Evolutionary conservation across 1,140 invertebrate species (phyloP).

Genomic region (Heterodera schachtii): DNA sequence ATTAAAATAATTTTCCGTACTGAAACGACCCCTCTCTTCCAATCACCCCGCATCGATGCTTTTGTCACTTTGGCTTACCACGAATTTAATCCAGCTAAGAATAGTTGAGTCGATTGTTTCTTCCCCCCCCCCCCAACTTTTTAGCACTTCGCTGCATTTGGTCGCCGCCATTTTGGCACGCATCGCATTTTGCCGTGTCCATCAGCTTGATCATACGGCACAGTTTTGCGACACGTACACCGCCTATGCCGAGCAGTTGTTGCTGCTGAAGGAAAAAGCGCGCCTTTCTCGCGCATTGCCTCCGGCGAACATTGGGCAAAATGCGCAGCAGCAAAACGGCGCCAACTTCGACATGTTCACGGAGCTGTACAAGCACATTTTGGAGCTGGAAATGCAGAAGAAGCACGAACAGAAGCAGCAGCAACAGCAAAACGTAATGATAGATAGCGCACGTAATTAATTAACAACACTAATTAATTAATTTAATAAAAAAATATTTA

Average conservation of each 20-base stretch:
- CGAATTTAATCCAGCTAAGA: neutral
- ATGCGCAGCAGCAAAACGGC: neutral
- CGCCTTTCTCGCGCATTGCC: neutral
- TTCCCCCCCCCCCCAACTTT: too few species aligned
- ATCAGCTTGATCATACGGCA: neutral
- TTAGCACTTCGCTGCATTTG: neutral
- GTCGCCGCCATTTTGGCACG: neutral
- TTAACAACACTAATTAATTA: neutral
- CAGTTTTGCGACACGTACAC: slow-evolving; percentile 8
- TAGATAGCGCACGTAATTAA: neutral
- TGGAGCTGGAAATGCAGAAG: neutral
- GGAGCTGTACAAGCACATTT: slow-evolving; percentile 2
- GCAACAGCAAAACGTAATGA: too few species aligned
- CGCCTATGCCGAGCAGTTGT: neutral
- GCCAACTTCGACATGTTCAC: slow-evolving; percentile 3
- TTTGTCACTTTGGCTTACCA: neutral
- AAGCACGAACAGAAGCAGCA: too few species aligned
- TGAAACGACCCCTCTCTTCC: neutral
- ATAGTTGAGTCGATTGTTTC: neutral
- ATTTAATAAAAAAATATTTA: neutral
- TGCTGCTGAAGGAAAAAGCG: slow-evolving; percentile 3
- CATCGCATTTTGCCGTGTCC: neutral
- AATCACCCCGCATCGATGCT: too few species aligned
- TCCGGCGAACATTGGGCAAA: neutral
- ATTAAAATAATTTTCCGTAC: neutral